Percentiles rank a stretch among this genome's conserved stretches.
Conservation (phyloP, 1,140 invertebrate genomes). For the Bombus pyrosoma region DNA sequence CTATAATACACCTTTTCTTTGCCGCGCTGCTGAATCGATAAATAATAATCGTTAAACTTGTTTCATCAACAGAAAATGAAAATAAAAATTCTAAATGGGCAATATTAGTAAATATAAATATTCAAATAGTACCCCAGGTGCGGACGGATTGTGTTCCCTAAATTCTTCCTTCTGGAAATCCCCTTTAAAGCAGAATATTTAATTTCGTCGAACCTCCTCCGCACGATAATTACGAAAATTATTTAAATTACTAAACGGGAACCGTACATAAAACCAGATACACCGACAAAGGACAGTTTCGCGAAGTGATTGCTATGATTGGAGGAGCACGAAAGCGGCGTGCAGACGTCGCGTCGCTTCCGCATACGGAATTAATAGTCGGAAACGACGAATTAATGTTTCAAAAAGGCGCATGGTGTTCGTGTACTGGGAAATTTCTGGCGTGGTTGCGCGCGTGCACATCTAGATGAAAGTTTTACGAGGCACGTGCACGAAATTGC, state of each 20-base stretch:
- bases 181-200: neutral
- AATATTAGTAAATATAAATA: neutral
- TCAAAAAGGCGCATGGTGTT: constrained; percentile 19
- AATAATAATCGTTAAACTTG: neutral
- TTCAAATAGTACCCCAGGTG: constrained; percentile 1
- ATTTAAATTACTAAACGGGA: no score
- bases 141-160: neutral
- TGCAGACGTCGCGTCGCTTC: constrained; percentile 8
- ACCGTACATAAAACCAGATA: neutral
- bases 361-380: constrained; percentile 56
- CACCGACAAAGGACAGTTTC: neutral
- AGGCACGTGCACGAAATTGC: constrained; percentile 58
- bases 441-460: constrained; percentile 22
- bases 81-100: neutral
- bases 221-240: neutral
- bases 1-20: neutral
- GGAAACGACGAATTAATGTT: constrained; percentile 63
- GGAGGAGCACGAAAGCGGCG: constrained; percentile 7
- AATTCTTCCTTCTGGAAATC: neutral
- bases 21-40: neutral
- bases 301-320: neutral
- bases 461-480: constrained; percentile 60
- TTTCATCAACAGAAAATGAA: neutral
- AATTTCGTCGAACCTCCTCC: neutral
- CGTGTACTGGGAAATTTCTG: constrained; percentile 12